Conservation (phyloP, 2,113 vertebrate species). For the Setophaga coronata region DNA sequence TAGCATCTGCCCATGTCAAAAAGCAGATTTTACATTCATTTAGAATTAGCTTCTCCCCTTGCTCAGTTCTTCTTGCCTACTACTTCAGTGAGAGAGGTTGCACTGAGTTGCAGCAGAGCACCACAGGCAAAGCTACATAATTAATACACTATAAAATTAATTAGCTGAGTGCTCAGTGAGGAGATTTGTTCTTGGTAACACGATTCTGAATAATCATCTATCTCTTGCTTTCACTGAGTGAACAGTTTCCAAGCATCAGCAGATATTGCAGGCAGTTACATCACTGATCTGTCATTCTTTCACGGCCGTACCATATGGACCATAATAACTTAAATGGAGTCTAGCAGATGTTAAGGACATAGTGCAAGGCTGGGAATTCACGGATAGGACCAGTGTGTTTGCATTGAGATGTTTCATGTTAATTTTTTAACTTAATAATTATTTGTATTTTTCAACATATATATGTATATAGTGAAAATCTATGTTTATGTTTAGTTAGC, state of each 20-base stretch:
- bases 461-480: background rate
- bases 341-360: conserved; percentile 47
- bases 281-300: conserved; percentile 56
- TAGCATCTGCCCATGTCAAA: background rate
- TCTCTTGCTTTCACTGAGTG: conserved; percentile 19
- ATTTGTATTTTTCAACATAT: background rate
- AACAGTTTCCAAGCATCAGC: conserved; percentile 36
- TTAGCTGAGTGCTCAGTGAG: conserved; percentile 1
- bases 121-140: conserved; percentile 3
- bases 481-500: background rate
- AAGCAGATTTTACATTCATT: background rate
- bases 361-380: conserved; percentile 22
- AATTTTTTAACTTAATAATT: background rate
- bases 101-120: background rate
- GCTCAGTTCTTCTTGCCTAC: background rate
- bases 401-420: background rate
- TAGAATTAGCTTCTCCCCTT: background rate
- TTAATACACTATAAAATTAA: conserved; percentile 57
- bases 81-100: background rate
- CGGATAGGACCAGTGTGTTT: background rate
- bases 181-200: conserved; percentile 14
- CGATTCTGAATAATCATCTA: conserved; percentile 51
- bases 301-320: conserved; percentile 13
- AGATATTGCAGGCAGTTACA: conserved; percentile 25
- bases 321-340: conserved; percentile 43